Conservation (phyloP, 2,888 invertebrate species). For the Thymelicus acteon region DNA sequence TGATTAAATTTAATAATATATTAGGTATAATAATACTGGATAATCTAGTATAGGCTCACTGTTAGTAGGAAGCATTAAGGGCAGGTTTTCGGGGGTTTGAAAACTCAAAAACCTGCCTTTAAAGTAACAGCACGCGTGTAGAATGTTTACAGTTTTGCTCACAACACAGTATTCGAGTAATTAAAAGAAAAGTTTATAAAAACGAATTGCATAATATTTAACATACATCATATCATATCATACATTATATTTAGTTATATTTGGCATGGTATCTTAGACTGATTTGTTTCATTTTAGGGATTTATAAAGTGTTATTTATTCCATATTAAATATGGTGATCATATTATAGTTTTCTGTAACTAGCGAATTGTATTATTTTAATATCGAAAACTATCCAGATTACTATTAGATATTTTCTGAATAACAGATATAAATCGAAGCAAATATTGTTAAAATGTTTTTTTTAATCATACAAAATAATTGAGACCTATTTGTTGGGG, state of each 20-base stretch:
- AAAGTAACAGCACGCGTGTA: constrained; percentile 11
- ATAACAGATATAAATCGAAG: no score
- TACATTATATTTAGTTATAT: constrained; percentile 7
- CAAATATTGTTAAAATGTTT: no score
- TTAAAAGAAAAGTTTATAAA: not conserved
- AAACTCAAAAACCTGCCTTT: not conserved
- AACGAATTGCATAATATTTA: constrained; percentile 7
- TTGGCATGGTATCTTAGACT: constrained; percentile 30
- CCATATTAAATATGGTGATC: constrained; percentile 3
- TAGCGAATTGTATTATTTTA: not conserved
- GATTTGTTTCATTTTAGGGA: constrained; percentile 24
- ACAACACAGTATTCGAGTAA: constrained; percentile 24
- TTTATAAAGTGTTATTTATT: constrained; percentile 16
- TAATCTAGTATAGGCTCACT: constrained; percentile 4
- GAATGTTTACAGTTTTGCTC: constrained; percentile 24
- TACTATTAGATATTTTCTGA: no score
- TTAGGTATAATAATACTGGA: not conserved
- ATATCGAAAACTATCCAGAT: no score
- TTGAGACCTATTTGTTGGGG: no score
- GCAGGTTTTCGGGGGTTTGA: not conserved
- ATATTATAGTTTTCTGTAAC: not conserved
- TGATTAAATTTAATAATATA: not conserved
- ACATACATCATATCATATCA: not conserved
- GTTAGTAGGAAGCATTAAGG: constrained; percentile 6
- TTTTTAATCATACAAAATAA: no score